Conservation (phyloP, 2,888 invertebrate genomes). For the Hyalella azteca region DNA sequence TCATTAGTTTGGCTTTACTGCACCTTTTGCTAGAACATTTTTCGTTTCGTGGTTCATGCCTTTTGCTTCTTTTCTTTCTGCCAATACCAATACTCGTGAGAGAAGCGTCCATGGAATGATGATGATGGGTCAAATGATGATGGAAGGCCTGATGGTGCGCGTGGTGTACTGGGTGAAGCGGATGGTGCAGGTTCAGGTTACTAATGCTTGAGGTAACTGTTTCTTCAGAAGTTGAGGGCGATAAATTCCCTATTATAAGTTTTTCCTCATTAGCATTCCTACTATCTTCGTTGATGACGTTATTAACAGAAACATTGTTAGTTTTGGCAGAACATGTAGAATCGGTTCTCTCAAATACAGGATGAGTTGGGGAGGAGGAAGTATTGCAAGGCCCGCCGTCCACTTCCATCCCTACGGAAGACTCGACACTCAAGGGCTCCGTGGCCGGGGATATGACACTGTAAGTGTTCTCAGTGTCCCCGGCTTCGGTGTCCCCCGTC, state of each 20-base stretch:
- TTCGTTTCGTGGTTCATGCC: background rate
- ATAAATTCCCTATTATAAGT: constrained; percentile 41
- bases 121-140: constrained; percentile 21
- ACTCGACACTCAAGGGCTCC: constrained; percentile 45
- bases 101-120: constrained; percentile 8
- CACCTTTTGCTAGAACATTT: background rate
- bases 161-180: constrained; percentile 49
- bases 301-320: background rate
- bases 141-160: constrained; percentile 43
- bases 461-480: constrained; percentile 56
- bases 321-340: background rate
- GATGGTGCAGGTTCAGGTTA: constrained; percentile 46
- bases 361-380: constrained; percentile 46
- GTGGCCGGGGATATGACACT: constrained; percentile 54
- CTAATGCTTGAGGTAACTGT: background rate
- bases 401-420: constrained; percentile 54
- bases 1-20: background rate
- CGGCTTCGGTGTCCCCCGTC: constrained; percentile 52
- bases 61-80: constrained; percentile 14
- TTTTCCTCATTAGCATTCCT: constrained; percentile 42
- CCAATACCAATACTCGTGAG: constrained; percentile 44
- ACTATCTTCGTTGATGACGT: constrained; percentile 44
- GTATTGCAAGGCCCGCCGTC: constrained; percentile 50
- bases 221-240: background rate
- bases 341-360: background rate